Evolutionary conservation across 1,140 invertebrate genomes (phyloP).

Genomic region (Drosophila punjabiensis): DNA sequence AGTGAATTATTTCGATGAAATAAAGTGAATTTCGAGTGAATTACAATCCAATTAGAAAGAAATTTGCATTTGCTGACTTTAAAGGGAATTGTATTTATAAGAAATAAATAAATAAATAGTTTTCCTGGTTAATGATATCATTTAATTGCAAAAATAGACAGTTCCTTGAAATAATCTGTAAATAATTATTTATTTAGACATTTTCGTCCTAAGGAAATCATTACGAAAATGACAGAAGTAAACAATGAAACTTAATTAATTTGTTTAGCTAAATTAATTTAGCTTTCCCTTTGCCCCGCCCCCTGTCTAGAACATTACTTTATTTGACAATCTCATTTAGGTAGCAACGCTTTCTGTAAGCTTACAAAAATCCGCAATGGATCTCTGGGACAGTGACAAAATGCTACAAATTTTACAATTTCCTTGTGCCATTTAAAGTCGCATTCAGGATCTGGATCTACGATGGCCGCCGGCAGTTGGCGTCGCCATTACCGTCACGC

Average conservation of each 20-base stretch:
- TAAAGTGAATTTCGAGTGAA: slow-evolving; percentile 23
- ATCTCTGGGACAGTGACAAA: slow-evolving; percentile 54
- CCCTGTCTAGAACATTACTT: not conserved
- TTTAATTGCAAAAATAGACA: not conserved
- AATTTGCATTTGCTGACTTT: slow-evolving; percentile 2
- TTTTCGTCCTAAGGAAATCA: not conserved
- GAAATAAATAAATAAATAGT: not conserved
- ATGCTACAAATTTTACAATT: slow-evolving; percentile 79
- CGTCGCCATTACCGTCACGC: slow-evolving; percentile 71
- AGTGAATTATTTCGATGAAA: slow-evolving; percentile 22
- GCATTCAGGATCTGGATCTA: slow-evolving; percentile 43
- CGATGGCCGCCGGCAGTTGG: slow-evolving; percentile 69
- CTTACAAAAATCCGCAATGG: slow-evolving; percentile 3
- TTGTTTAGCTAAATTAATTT: slow-evolving; percentile 16
- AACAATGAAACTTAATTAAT: slow-evolving; percentile 14
- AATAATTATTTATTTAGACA: not conserved
- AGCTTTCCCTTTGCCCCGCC: not conserved
- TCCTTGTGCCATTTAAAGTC: slow-evolving; percentile 63
- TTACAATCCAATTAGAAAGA: slow-evolving; percentile 7
- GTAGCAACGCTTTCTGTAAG: slow-evolving; percentile 11
- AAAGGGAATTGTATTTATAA: not conserved
- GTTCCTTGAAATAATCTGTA: not conserved
- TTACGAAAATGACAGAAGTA: not conserved
- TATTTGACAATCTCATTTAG: slow-evolving; percentile 37
- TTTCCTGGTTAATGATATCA: not conserved